A percentile compares a stretch with the other conserved stretches of the same genome.
Evolutionary conservation across 2,113 vertebrate species (phyloP).

Genomic region (Rutilus rutilus): DNA sequence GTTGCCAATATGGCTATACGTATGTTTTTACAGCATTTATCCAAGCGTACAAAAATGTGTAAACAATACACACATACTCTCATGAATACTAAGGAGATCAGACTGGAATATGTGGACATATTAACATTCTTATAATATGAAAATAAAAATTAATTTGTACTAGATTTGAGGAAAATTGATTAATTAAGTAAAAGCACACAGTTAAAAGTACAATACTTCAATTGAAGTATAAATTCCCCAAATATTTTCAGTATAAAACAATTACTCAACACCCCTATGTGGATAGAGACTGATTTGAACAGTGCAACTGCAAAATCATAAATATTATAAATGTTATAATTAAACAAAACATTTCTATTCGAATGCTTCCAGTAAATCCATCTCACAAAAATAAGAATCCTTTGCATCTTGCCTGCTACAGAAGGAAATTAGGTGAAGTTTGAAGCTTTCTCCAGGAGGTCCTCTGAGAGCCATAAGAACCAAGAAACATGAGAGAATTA

Average conservation of each 20-base stretch:
- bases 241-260: background rate
- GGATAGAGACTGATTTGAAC: slow-evolving; percentile 53
- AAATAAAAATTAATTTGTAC: too few relatives aligned
- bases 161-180: background rate
- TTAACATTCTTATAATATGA: background rate
- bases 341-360: slow-evolving; percentile 61
- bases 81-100: background rate
- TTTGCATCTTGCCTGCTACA: slow-evolving; percentile 13
- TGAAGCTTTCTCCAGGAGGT: slow-evolving; percentile 47
- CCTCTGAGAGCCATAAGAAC: slow-evolving; percentile 42
- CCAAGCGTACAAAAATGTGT: background rate
- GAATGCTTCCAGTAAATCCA: slow-evolving; percentile 31
- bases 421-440: slow-evolving; percentile 40
- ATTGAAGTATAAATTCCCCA: background rate
- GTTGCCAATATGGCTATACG: background rate
- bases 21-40: too few relatives aligned
- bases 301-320: slow-evolving; percentile 63
- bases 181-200: background rate
- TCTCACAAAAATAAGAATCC: background rate
- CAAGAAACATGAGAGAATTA: slow-evolving; percentile 47
- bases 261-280: background rate
- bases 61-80: background rate
- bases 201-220: background rate
- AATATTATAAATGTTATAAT: slow-evolving; percentile 73
- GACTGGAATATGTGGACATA: background rate